These are phyloP conservation scores for Arrhopalites spinosus DNA, from an alignment of 2,888 invertebrate genomes.

Conservation along the genomic window DNA sequence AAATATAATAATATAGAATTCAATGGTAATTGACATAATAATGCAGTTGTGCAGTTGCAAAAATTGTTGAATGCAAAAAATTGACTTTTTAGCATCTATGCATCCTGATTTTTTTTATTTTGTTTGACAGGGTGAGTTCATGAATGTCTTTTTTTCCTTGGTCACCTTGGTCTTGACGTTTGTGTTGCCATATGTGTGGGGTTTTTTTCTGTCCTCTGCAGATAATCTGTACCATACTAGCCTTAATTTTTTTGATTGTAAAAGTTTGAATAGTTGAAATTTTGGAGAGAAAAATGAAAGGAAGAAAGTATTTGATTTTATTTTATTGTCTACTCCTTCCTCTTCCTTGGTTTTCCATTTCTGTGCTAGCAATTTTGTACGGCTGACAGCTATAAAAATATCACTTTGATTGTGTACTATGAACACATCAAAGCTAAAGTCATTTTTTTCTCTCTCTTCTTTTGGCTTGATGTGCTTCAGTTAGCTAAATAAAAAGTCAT, in stretches of 20 bases:
- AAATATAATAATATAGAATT: too few species aligned
- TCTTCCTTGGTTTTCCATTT: not conserved
- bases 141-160: not conserved
- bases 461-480: too few species aligned
- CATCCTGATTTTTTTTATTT: too few species aligned
- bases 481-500: too few species aligned
- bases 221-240: not conserved
- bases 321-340: not conserved
- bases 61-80: too few species aligned
- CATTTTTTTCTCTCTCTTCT: too few species aligned
- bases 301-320: not conserved
- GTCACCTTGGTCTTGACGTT: conserved; percentile 28
- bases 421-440: conserved; percentile 9
- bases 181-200: not conserved
- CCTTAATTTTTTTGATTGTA: not conserved
- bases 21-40: too few species aligned
- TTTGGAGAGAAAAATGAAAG: not conserved
- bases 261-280: too few species aligned
- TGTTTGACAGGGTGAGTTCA: not conserved
- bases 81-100: too few species aligned
- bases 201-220: not conserved
- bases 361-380: too few species aligned
- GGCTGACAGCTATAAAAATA: too few species aligned
- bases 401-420: not conserved
- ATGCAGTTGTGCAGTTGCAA: too few species aligned